Evolutionary conservation across 2,888 invertebrate species (phyloP).

Genomic region (Melinaea menophilus): DNA sequence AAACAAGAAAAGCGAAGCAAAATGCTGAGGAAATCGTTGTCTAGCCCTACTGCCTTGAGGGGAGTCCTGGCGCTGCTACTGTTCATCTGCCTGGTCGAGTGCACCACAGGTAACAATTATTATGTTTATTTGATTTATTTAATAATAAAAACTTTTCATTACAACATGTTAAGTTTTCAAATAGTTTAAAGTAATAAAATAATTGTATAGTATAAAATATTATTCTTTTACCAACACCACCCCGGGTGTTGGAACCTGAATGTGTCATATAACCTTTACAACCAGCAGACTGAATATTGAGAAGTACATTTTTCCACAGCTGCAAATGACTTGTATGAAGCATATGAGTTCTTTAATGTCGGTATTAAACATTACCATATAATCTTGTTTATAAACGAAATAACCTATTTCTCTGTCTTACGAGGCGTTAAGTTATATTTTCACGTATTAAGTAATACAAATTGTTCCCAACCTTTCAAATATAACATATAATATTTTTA

Average conservation of each 20-base stretch:
- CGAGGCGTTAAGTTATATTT: not conserved
- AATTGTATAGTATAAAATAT: no score
- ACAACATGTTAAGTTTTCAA: no score
- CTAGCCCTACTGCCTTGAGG: constrained; percentile 42
- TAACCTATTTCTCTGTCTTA: not conserved
- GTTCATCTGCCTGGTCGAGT: constrained; percentile 77
- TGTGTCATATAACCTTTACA: not conserved
- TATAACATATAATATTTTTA: no score
- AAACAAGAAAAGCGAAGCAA: constrained; percentile 1
- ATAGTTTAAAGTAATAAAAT: no score
- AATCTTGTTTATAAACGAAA: constrained; percentile 6
- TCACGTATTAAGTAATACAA: not conserved
- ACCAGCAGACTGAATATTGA: not conserved
- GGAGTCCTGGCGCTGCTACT: constrained; percentile 72
- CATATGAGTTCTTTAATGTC: constrained; percentile 7
- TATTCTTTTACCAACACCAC: no score
- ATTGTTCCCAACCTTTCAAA: not conserved
- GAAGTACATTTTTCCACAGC: constrained; percentile 4
- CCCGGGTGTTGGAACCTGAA: no score
- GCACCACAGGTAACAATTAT: constrained; percentile 73
- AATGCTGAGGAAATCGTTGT: constrained; percentile 33
- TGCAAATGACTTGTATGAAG: not conserved
- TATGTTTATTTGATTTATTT: no score
- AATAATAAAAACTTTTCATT: no score
- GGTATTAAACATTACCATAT: constrained; percentile 2